Evolutionary conservation across 2,888 invertebrate species (phyloP).

Genomic region (Drosophila atripex): DNA sequence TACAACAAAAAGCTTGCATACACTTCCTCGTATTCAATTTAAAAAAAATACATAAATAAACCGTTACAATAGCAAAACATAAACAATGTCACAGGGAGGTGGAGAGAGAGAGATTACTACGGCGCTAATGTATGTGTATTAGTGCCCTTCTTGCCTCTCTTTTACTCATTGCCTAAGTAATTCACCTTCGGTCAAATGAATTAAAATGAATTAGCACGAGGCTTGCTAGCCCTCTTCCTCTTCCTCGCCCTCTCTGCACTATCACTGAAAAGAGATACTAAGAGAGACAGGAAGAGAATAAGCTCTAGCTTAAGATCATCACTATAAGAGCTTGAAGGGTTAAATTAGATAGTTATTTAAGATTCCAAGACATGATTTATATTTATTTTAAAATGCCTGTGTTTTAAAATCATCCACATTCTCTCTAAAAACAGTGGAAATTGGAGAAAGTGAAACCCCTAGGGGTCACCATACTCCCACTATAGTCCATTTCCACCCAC

Average conservation of each 20-base stretch:
- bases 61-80: conserved; percentile 60
- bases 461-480: conserved; percentile 8
- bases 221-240: conserved; percentile 36
- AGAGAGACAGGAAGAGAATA: conserved; percentile 8
- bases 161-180: conserved; percentile 13
- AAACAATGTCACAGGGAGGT: conserved; percentile 39
- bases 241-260: not conserved
- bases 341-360: too few species aligned
- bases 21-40: conserved; percentile 60
- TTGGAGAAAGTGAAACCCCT: conserved; percentile 62
- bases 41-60: conserved; percentile 27
- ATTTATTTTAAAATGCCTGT: too few species aligned
- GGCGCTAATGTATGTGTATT: conserved; percentile 23
- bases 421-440: conserved; percentile 73
- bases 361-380: too few species aligned
- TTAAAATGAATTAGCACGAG: conserved; percentile 71
- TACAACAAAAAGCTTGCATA: conserved; percentile 51
- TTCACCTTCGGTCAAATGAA: conserved; percentile 65
- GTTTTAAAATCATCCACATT: conserved; percentile 55
- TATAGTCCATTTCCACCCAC: not conserved
- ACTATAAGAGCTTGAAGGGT: too few species aligned
- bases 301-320: not conserved
- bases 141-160: conserved; percentile 18
- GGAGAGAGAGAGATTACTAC: conserved; percentile 52
- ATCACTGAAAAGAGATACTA: conserved; percentile 3